phyloP scores from a whole-genome alignment of 1,140 invertebrate species.

The Nasonia vitripennis region DNA sequence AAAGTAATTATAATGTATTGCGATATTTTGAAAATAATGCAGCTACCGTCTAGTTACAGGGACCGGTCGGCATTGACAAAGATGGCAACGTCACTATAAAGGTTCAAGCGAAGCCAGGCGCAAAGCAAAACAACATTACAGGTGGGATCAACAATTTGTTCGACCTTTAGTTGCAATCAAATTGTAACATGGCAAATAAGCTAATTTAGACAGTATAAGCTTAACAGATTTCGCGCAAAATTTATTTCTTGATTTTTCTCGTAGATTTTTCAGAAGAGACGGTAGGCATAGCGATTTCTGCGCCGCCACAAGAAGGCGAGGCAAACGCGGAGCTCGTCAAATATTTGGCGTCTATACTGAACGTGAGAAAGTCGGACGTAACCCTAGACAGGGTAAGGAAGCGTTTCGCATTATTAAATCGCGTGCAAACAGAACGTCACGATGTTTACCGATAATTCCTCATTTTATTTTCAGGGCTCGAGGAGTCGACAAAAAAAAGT shows the following conservation, averaged over 20 bases:
- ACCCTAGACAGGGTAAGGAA: slow-evolving; percentile 79
- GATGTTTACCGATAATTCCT: background rate
- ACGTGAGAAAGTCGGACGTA: slow-evolving; percentile 82
- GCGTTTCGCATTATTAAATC: background rate
- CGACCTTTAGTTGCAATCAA: background rate
- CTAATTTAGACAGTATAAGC: too few relatives aligned
- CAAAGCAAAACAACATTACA: slow-evolving; percentile 83
- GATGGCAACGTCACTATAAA: slow-evolving; percentile 79
- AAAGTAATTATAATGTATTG: background rate
- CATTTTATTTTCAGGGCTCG: slow-evolving; percentile 68
- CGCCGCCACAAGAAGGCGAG: slow-evolving; percentile 86
- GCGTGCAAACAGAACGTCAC: background rate
- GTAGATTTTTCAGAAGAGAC: slow-evolving; percentile 73
- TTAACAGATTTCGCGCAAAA: too few relatives aligned
- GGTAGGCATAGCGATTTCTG: slow-evolving; percentile 83
- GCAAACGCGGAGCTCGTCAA: slow-evolving; percentile 86
- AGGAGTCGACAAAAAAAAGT: slow-evolving; percentile 75
- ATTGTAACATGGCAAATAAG: too few relatives aligned
- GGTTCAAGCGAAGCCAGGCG: slow-evolving; percentile 85
- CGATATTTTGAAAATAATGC: too few relatives aligned
- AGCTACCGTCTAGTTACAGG: slow-evolving; percentile 41
- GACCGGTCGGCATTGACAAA: slow-evolving; percentile 77
- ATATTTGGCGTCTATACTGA: slow-evolving; percentile 81
- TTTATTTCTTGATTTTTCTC: slow-evolving; percentile 10
- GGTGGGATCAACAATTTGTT: slow-evolving; percentile 69